Base-by-base conservation (phyloP, 2,888 invertebrate genomes). In the Lochmaea capreae region DNA sequence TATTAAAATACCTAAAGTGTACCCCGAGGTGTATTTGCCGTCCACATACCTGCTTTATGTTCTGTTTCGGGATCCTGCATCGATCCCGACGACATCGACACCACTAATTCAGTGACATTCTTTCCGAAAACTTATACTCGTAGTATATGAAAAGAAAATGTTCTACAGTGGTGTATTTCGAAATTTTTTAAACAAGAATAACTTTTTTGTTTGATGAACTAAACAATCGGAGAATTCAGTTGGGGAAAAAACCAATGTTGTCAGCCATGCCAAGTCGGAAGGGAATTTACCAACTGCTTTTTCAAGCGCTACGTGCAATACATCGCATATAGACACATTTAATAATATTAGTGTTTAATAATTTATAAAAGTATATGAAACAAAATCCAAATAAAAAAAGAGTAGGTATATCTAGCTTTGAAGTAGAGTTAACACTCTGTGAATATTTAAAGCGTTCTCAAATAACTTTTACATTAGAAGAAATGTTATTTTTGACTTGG, bases 1-100 rank as follows among this genome's bases (percentile, higher is more conserved):
- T 85, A 85, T 85, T 86, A 85, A 86, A 86, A 86, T 85, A 85
- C 85, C 84, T 84, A 83, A 80, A 84, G 83, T 84, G 84, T 85
- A 83, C 84, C 84, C 84, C 78, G 81, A 84, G 85, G 85, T 85
- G 85, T 86, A 84, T 86, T 85, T 85, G 83, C 83, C 80, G 82
- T 83, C 83, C 84, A 80, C 84, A 84, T 85, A 83, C 84, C 83
- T 85, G 84, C 81, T 85, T 84, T 85, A 85, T 85, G 85, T 84
- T 82, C 81, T 73, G 77, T 76, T 74, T 65, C 73, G 74, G 74
- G 61, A 75, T 74, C 76, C 67, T 73, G 76, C 73, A 79, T 79
- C 79, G 76, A 78, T 79, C 62, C 61, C 67, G 52, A 18, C 59
- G 57, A 70, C 70, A 57, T 71, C 65, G 71, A 65, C 65, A 71